Conservation (phyloP, 2,888 invertebrate species). For the Strigamia crassipes region DNA sequence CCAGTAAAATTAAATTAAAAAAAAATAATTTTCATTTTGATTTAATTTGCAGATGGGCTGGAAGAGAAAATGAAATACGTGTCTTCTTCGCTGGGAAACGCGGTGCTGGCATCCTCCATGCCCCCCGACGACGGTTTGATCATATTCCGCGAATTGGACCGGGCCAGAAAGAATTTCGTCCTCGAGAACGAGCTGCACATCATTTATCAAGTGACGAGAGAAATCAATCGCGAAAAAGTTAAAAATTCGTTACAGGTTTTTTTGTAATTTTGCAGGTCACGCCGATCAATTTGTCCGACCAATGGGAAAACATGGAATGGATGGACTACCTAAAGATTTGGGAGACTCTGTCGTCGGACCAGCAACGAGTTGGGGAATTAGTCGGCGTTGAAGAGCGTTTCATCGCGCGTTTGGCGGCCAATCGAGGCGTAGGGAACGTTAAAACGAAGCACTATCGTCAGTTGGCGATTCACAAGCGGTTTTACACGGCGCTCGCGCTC, state of each 20-base stretch:
- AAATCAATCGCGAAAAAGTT: constrained; percentile 34
- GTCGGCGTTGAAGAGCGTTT: constrained; percentile 88
- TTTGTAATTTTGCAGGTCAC: constrained; percentile 62
- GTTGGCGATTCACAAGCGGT: constrained; percentile 64
- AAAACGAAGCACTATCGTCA: constrained; percentile 47
- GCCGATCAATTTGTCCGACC: constrained; percentile 83
- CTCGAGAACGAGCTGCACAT: constrained; percentile 93
- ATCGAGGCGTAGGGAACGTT: constrained; percentile 4
- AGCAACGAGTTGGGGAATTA: constrained; percentile 83
- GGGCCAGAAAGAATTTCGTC: constrained; percentile 86
- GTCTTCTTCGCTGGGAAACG: constrained; percentile 81
- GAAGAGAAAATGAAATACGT: constrained; percentile 47
- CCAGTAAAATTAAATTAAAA: not conserved
- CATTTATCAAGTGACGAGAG: constrained; percentile 75
- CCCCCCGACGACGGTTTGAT: constrained; percentile 91
- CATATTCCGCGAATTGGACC: constrained; percentile 85
- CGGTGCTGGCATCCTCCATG: constrained; percentile 88
- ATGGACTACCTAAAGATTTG: constrained; percentile 71
- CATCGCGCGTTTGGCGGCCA: constrained; percentile 70
- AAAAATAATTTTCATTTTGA: not conserved
- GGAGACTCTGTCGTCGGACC: constrained; percentile 76
- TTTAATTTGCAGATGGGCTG: constrained; percentile 47
- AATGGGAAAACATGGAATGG: constrained; percentile 77
- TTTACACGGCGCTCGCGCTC: constrained; percentile 86
- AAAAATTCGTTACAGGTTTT: constrained; percentile 58